A percentile compares a stretch with the other conserved stretches of the same genome.
Conservation (phyloP, 2,113 vertebrate species). For the Chloropsis hardwickii region DNA sequence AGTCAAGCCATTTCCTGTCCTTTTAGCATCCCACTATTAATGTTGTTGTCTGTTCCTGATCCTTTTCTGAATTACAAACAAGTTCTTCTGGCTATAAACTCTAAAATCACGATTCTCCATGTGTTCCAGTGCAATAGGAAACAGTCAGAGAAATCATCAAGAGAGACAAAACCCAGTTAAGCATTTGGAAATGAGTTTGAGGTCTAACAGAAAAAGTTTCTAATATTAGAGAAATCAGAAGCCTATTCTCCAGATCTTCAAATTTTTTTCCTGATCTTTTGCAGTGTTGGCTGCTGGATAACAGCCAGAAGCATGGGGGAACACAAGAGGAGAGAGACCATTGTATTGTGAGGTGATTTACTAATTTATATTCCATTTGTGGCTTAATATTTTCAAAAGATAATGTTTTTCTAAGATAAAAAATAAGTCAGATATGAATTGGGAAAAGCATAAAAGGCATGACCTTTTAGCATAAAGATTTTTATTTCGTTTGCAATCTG, state of each 20-base stretch:
- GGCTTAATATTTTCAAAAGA: neutral
- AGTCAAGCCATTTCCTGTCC: neutral
- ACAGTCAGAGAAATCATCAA: neutral
- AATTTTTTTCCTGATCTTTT: neutral
- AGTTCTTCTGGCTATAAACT: neutral
- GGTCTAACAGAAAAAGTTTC: neutral
- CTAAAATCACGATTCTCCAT: accelerated
- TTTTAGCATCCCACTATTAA: neutral
- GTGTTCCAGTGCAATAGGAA: neutral
- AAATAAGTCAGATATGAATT: neutral
- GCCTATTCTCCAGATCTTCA: neutral
- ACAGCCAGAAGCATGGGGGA: accelerated
- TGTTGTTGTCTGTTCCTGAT: neutral
- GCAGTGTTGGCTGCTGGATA: neutral
- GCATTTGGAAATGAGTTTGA: neutral
- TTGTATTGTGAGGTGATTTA: neutral
- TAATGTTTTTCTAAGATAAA: neutral
- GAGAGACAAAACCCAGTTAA: neutral
- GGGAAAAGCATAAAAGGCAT: neutral
- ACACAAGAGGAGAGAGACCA: accelerated
- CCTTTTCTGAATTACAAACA: neutral
- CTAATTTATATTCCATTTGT: neutral
- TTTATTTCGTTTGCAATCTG: neutral
- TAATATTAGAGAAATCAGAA: neutral
- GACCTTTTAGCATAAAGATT: neutral